Base-by-base conservation (phyloP, 1,140 invertebrate species). In the Aphelenchoides fujianensis region DNA sequence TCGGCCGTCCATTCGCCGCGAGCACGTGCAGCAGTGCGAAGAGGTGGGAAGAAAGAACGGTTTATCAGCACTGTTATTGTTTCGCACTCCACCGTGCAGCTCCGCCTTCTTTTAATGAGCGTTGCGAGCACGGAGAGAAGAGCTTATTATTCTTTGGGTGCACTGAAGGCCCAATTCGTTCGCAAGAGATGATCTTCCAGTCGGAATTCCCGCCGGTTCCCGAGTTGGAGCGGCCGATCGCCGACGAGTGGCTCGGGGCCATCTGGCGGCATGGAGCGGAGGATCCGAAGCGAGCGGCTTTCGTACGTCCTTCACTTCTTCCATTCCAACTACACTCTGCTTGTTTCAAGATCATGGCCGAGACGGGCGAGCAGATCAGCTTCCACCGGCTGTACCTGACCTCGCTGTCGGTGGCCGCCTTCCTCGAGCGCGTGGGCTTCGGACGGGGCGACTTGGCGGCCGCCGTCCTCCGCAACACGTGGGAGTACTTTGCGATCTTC, bases 401-500 rank as follows among this genome's bases (percentile, higher is more conserved):
- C 28, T 55, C 52, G n/a, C 57, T 78, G 27, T 70, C 74, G 19
- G 34, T 76, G 35, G 75, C 76, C 5, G 36, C 77, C 30, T 79
- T 76, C 68, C 63, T 79, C 1, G 31, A 79, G 28, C 30, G 36
- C 9, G 32, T 28, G 30, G 53, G 53, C 0, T 79, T 79, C 34
- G 55, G 32, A 2, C 55, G 53, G 23, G 75, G 71, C 3, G 76
- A 79, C 54, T 30, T 79, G 31, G 77, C 77, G 27, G 64, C 28
- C 9, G 19, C 74, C 12, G 61, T 68, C 2, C 27, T 81, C 23
- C 77, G 36, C 9, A 79, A 79, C 67, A 78, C 70, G 23, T 79
- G 77, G 77, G 63, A 79, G 62, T 79, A 69, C 54, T 69, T 71
- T 16, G 19, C 69, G 19, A 75, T 81, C 28, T 79, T 79, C 57